phyloP scores from a whole-genome alignment of 2,797 vertebrate species.

The Melanotaenia parkinsoni region DNA sequence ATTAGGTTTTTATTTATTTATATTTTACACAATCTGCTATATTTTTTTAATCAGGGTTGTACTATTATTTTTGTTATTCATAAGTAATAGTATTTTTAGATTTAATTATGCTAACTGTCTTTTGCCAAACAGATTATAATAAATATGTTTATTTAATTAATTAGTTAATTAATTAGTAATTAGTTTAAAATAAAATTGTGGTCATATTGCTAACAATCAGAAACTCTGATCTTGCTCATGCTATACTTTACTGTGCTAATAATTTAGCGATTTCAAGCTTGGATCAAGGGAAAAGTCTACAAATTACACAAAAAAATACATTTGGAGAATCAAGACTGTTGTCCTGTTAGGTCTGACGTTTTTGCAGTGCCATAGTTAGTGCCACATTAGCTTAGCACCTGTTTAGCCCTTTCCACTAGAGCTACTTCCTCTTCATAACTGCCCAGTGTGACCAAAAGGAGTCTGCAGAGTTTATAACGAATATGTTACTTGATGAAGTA shows the following conservation, averaged over 20 bases:
- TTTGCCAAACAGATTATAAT: neutral
- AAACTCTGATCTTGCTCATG: too few relatives aligned
- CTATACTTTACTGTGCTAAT: too few relatives aligned
- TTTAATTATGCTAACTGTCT: neutral
- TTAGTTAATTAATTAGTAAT: neutral
- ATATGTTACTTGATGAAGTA: neutral
- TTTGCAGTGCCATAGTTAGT: constrained; percentile 35
- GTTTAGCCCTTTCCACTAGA: constrained; percentile 45
- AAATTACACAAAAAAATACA: neutral
- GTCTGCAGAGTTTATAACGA: constrained; percentile 8
- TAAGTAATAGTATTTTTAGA: neutral
- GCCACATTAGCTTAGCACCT: constrained; percentile 2
- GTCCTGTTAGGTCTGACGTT: constrained; percentile 39
- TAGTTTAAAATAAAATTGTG: too few relatives aligned
- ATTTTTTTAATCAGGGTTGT: too few relatives aligned
- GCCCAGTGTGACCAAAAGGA: constrained; percentile 41
- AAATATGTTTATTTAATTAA: neutral
- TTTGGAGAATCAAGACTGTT: neutral
- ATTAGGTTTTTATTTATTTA: too few relatives aligned
- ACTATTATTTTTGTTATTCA: too few relatives aligned
- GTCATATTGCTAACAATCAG: too few relatives aligned
- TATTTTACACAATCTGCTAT: too few relatives aligned
- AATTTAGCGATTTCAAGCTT: neutral
- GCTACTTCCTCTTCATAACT: constrained; percentile 69
- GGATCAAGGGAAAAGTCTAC: neutral